Base-by-base conservation (phyloP, 2,797 vertebrate genomes). In the Takifugu ocellatus region DNA sequence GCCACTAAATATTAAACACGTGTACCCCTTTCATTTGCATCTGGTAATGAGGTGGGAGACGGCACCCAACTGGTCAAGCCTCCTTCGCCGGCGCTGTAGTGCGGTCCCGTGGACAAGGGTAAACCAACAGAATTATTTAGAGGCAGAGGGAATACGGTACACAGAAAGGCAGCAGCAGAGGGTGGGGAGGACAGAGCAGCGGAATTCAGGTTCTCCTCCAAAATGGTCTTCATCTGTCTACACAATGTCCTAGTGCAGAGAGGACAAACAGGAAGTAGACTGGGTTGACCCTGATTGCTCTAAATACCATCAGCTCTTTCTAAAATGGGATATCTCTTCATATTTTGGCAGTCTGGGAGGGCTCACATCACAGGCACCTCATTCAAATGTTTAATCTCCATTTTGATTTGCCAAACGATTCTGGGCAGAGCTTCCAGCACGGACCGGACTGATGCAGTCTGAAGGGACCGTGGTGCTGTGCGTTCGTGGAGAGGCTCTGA, bases 1-100 rank as follows among this genome's bases (percentile, higher is more conserved):
- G 89, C 87, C 89, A 91, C 89, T 90, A 91, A 92, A 92, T 91
- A 90, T 92, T 90, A 91, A 91, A 90, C 88, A 90, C 89, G 89
- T 90, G 91, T 85, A 90, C 90, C 85, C 82, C 81, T 89, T 91
- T 91, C 86, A 92, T 91, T 90, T 92, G 88, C 88, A 91, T 92
- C 76, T 66, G 81, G 87, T 91, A 91, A 90, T 91, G 89, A 91
- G 89, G 83, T 85, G 72, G 74, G 79, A 87, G 86, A 86, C 87
- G 71, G 84, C 78, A 65, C 82, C 87, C 89, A 75, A 86, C 87
- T 88, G 89, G 88, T 90, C 88, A 89, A 89, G 85, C 75, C 72
- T 74, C 80, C 16, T 66, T 73, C 72, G 69, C 65, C 57, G 3
- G 44, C 25, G 45, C 68, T 80, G 69, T 70, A 67, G 61, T 54